Base-by-base conservation (phyloP, 64 coral and sea anemone genomes). In the Montipora cactus region DNA sequence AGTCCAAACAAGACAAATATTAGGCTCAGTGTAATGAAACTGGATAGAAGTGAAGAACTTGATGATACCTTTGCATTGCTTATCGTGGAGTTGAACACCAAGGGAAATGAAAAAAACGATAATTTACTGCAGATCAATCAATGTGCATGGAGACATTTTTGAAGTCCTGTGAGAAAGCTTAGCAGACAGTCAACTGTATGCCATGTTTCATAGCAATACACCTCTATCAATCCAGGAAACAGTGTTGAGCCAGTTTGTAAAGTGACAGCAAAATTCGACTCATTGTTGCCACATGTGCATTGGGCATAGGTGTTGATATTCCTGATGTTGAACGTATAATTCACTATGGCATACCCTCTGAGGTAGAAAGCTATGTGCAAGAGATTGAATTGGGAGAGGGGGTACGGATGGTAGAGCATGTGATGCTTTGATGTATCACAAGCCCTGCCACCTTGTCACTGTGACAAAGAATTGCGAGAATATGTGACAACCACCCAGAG, bases 301-400 rank as follows among this genome's bases (percentile, higher is more conserved):
- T 90, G 6, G 88, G 88, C 1, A 66, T 90, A 20, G 88, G 88
- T 5, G 88, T 90, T 7, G 68, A 90, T 18, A 90, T 80, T 21
- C 76, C 76, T 14, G 55, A 79, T 79, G 77, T 90, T 23, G 5
- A 58, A 5, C 55, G 15, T 22, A 79, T 90, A 12, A 7, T 90
- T 8, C 88, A 90, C 28, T 68, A 79, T 79, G 76, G 23, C 5
- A 16, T 69, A 5, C 88, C 88, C 44, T 28, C 7, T 5, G 67
- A 78, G 10, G 4, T 90, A 47, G 77, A 90, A 59, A 25, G 22
- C 20, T 80, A 90, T 66, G 58, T 79, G 4, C 77, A 90, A 79
- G 75, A 90, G 58, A 25, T 25, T 25, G 25, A 25, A 66, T 90
- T 15, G 88, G 76, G 2, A 53, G 58, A 1, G 88, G 53, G 66